Conservation (phyloP, 2,797 vertebrate species). For the Lutjanus campechanus region DNA sequence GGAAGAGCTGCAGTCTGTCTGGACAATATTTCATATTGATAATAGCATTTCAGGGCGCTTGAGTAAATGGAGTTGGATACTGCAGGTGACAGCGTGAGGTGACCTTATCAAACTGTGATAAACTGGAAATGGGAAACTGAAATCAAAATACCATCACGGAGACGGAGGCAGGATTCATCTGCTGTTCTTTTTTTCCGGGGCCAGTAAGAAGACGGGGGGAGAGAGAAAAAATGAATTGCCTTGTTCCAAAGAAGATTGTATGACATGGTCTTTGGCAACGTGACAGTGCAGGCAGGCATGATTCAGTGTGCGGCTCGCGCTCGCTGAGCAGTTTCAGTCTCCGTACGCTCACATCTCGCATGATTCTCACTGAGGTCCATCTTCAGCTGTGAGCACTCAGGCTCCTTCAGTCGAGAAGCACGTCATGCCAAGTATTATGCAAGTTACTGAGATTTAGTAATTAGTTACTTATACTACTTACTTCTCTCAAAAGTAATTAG, state of each 20-base stretch:
- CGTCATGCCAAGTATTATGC: slow-evolving; percentile 10
- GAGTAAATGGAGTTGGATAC: slow-evolving; percentile 88
- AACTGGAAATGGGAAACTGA: slow-evolving; percentile 88
- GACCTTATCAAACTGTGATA: slow-evolving; percentile 90
- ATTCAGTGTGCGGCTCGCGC: slow-evolving; percentile 46
- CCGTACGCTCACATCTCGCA: slow-evolving; percentile 12
- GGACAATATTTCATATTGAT: slow-evolving; percentile 87
- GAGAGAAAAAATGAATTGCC: slow-evolving; percentile 68
- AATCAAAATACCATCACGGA: slow-evolving; percentile 85
- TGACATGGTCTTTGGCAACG: slow-evolving; percentile 68
- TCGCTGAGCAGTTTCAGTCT: slow-evolving; percentile 28
- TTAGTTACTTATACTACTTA: no score
- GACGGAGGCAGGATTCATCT: slow-evolving; percentile 70
- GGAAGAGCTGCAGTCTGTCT: slow-evolving; percentile 77
- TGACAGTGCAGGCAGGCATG: slow-evolving; percentile 50
- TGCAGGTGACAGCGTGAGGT: slow-evolving; percentile 85
- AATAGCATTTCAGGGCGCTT: slow-evolving; percentile 83
- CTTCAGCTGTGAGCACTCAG: slow-evolving; percentile 39
- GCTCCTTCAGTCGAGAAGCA: slow-evolving; percentile 52
- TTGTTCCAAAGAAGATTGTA: slow-evolving; percentile 72
- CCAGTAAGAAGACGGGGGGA: slow-evolving; percentile 23
- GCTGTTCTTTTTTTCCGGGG: slow-evolving; percentile 62
- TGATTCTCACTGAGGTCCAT: slow-evolving; percentile 31
- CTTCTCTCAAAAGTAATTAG: no score
- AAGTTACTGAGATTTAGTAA: no score